Conservation (phyloP, 2,113 vertebrate genomes). For the Sebastes schlegelii region DNA sequence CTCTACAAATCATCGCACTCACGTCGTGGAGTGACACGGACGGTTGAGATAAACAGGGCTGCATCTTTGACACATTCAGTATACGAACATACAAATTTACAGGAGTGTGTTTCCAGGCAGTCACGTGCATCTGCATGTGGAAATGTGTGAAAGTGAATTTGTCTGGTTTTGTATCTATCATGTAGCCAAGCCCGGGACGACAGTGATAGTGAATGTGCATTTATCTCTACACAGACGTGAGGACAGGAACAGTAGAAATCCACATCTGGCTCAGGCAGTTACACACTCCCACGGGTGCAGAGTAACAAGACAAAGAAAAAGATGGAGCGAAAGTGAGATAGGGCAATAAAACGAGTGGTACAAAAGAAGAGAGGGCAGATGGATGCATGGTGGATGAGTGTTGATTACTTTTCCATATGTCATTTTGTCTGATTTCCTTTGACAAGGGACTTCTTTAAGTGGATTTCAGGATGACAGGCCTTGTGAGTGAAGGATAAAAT, state of each 20-base stretch:
- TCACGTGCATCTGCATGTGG: background rate
- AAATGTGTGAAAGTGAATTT: background rate
- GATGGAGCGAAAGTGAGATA: background rate
- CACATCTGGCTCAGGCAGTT: conserved; percentile 57
- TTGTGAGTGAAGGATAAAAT: conserved; percentile 51
- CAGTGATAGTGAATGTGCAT: background rate
- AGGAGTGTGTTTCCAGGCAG: background rate
- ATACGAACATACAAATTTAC: conserved; percentile 19
- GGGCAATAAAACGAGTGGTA: conserved; percentile 3
- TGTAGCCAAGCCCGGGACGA: background rate
- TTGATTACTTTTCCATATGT: conserved; percentile 48
- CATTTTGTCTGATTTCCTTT: conserved; percentile 52
- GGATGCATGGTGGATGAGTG: conserved; percentile 34
- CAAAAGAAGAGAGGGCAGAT: conserved; percentile 35
- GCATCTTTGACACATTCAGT: background rate
- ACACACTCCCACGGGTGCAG: conserved; percentile 21
- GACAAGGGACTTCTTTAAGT: conserved; percentile 47
- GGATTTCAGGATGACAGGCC: conserved; percentile 46
- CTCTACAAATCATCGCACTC: conserved; percentile 18
- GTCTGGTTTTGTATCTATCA: background rate
- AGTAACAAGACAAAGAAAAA: conserved; percentile 19
- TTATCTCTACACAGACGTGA: conserved; percentile 30
- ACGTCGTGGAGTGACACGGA: background rate
- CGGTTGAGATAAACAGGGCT: conserved; percentile 15
- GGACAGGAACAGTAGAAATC: background rate